Evolutionary conservation across 2,888 invertebrate species (phyloP).

Genomic region (Thalpophila matura): DNA sequence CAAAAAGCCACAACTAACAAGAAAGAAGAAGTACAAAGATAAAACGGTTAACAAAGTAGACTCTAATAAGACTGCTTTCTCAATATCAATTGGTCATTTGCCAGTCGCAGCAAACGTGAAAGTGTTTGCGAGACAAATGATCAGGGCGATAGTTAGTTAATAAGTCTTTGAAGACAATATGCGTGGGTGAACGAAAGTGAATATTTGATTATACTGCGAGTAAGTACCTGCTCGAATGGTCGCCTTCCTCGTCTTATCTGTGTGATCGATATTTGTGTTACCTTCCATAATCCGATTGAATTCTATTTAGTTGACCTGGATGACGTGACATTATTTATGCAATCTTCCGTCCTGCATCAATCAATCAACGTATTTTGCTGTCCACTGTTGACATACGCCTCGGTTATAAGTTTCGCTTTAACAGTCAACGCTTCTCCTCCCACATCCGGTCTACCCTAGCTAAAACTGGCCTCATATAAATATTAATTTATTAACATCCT

Average conservation of each 20-base stretch:
- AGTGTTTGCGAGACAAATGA: conserved; percentile 77
- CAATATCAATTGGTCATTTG: conserved; percentile 74
- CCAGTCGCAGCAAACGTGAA: conserved; percentile 75
- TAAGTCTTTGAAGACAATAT: conserved; percentile 74
- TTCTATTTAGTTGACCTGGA: conserved; percentile 49
- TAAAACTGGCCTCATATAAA: neutral
- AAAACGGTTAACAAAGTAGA: conserved; percentile 41
- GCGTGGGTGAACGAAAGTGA: conserved; percentile 83
- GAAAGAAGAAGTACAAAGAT: conserved; percentile 7
- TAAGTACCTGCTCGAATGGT: conserved; percentile 44
- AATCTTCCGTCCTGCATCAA: conserved; percentile 3
- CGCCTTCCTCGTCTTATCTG: conserved; percentile 60
- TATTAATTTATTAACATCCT: conserved; percentile 1
- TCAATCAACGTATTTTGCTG: conserved; percentile 9
- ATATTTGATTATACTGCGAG: conserved; percentile 73
- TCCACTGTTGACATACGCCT: neutral
- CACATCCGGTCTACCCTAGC: neutral
- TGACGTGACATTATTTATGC: conserved; percentile 1
- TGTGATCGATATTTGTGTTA: conserved; percentile 60
- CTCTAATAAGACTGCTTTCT: conserved; percentile 63
- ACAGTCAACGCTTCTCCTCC: neutral
- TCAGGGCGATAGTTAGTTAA: conserved; percentile 70
- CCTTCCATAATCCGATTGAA: conserved; percentile 55
- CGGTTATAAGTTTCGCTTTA: neutral
- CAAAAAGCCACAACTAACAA: too few relatives aligned